A percentile compares a stretch with the other conserved stretches of the same genome.
Evolutionary conservation across 2,888 invertebrate genomes (phyloP).

Genomic region (Erannis defoliaria): DNA sequence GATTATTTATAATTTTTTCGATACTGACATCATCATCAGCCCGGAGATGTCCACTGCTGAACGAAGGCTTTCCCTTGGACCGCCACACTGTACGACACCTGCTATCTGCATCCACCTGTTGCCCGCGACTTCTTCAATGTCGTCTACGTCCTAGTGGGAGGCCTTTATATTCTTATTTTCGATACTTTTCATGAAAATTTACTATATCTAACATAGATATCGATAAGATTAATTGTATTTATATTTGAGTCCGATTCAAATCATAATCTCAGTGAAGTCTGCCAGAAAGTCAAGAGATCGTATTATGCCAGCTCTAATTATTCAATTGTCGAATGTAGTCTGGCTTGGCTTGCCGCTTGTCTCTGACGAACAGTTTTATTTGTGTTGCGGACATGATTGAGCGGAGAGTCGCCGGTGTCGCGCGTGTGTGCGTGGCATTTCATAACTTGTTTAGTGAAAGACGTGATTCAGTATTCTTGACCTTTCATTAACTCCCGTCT

Average conservation of each 20-base stretch:
- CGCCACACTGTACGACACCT: no score
- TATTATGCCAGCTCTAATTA: constrained; percentile 51
- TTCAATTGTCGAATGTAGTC: constrained; percentile 42
- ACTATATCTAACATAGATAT: no score
- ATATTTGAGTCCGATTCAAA: not conserved
- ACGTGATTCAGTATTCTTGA: not conserved
- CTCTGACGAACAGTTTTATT: constrained; percentile 9
- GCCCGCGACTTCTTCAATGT: no score
- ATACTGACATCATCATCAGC: no score
- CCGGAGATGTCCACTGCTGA: no score
- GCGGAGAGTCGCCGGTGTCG: not conserved
- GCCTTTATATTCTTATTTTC: no score
- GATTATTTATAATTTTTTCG: no score
- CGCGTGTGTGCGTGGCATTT: not conserved
- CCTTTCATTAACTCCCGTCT: not conserved
- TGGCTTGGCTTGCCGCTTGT: constrained; percentile 18
- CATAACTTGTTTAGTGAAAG: not conserved
- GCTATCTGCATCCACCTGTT: no score
- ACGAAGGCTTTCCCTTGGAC: no score
- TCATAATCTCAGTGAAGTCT: constrained; percentile 9
- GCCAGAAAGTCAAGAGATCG: constrained; percentile 17
- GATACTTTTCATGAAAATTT: no score
- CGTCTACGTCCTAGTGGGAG: no score
- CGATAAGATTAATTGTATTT: no score
- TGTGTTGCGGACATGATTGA: constrained; percentile 5